Evolutionary conservation across 2,797 vertebrate genomes (phyloP), one percentile per base, ranked within the genome.

Genomic region (Chanos chanos): DNA sequence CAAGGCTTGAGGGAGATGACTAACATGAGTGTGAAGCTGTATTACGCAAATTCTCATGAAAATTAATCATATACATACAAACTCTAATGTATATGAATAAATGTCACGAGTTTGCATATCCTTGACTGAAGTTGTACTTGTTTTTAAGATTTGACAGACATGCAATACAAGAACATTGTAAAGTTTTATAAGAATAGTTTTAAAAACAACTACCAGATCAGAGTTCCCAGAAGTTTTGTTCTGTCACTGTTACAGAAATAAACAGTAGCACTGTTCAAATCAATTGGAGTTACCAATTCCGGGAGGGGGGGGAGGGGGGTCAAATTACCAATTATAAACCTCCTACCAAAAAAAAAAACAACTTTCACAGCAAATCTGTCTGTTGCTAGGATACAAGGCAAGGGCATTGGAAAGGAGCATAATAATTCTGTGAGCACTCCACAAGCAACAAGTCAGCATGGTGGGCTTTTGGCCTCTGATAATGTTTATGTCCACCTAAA

Each of bases 301-400:
- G 44, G 66, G 72, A 40, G 58, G 75, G 64, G 74, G 69, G 64
- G 48, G 44, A 66, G 72, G 40, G 58, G 75, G 64, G 74, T 69
- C 64, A 68, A 55, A 74, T 64, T 61, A 73, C 58, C 61, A 67
- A 75, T 73, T 71, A 75, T 71, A 78, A 84, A 87, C 83, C 69
- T 69, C 61, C 61, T 28, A 22, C 49, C 40, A n/a, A n/a, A n/a
- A n/a, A n/a, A n/a, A n/a, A n/a, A n/a, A 49, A 58, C 78, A 81
- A 82, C 70, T 79, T 77, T 64, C 76, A 76, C 72, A 73, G 65
- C 53, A 81, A 76, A 59, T 66, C 51, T 64, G 62, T 79, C 48
- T 70, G 75, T 83, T 84, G 82, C 80, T 82, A 83, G 74, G 77
- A 77, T 77, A 88, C 81, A 76, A 84, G 66, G 67, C 71, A 73